phyloP scores from a whole-genome alignment of 2,888 invertebrate genomes.

The Scotopteryx bipunctaria region DNA sequence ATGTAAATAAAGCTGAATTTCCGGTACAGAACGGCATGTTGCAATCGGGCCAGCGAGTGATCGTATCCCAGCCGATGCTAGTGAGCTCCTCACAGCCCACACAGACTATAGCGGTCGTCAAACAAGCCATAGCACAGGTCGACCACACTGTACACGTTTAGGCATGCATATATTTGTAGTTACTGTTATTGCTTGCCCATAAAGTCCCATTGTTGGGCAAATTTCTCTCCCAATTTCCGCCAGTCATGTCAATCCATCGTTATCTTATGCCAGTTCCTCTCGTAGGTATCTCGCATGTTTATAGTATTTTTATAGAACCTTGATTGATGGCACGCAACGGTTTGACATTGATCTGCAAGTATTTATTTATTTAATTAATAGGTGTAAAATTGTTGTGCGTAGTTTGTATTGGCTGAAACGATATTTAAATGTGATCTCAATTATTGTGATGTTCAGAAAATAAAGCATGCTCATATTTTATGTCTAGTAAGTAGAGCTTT shows the following conservation, averaged over 20 bases:
- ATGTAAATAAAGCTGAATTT: slow-evolving; percentile 27
- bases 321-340: slow-evolving; percentile 3
- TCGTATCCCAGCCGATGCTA: slow-evolving; percentile 70
- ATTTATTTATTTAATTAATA: not conserved
- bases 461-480: too few species aligned
- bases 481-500: too few species aligned
- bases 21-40: slow-evolving; percentile 74
- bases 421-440: not conserved
- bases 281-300: too few species aligned
- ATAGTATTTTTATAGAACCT: too few species aligned
- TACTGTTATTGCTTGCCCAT: too few species aligned
- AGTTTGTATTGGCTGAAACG: slow-evolving; percentile 1
- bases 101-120: slow-evolving; percentile 22
- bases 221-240: too few species aligned
- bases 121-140: slow-evolving; percentile 49
- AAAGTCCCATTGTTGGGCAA: too few species aligned
- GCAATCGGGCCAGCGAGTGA: slow-evolving; percentile 76
- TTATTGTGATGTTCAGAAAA: not conserved
- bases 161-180: too few species aligned
- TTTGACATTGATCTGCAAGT: not conserved
- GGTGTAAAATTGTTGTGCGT: not conserved
- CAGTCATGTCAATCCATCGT: too few species aligned
- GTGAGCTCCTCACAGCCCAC: slow-evolving; percentile 71
- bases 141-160: slow-evolving; percentile 30
- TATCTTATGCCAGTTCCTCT: too few species aligned